Percentiles rank a stretch among this genome's conserved stretches.
phyloP scores from a whole-genome alignment of 2,113 vertebrate genomes.

The Chaetodon trifascialis region DNA sequence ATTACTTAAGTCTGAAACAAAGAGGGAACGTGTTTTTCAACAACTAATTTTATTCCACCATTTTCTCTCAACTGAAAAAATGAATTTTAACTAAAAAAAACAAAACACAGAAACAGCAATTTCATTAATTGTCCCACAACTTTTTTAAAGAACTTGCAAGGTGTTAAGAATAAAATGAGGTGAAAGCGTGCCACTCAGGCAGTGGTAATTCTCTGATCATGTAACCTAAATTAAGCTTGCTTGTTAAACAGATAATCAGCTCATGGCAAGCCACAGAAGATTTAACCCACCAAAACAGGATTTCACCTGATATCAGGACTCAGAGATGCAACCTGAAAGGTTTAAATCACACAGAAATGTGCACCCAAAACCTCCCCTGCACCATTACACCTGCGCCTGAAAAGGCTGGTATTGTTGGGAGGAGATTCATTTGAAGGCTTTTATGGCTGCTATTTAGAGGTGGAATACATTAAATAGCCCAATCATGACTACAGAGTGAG shows the following conservation, averaged over 20 bases:
- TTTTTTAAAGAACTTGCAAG: neutral
- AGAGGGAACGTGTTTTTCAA: neutral
- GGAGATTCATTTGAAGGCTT: constrained; percentile 68
- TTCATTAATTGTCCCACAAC: constrained; percentile 37
- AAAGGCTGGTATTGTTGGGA: constrained; percentile 65
- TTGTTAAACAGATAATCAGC: constrained; percentile 40
- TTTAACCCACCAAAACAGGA: constrained; percentile 39
- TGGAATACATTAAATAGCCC: constrained; percentile 75
- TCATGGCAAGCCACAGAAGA: constrained; percentile 31
- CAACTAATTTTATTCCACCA: neutral
- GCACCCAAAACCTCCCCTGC: constrained; percentile 16
- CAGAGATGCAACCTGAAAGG: constrained; percentile 13
- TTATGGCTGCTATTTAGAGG: constrained; percentile 74
- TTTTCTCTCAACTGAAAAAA: neutral
- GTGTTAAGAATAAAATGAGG: neutral
- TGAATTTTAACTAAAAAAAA: neutral
- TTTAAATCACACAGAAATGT: constrained; percentile 9
- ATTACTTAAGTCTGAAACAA: neutral
- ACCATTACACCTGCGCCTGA: constrained; percentile 67
- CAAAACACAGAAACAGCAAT: neutral
- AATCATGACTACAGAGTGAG: constrained; percentile 70
- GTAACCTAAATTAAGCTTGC: constrained; percentile 41
- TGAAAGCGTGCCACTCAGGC: constrained; percentile 9
- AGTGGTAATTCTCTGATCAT: constrained; percentile 20
- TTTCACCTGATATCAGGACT: constrained; percentile 12